Evolutionary conservation across 2,888 invertebrate genomes (phyloP), one percentile per base, ranked within the genome.

Genomic region (Neuroscelio doddi): DNA sequence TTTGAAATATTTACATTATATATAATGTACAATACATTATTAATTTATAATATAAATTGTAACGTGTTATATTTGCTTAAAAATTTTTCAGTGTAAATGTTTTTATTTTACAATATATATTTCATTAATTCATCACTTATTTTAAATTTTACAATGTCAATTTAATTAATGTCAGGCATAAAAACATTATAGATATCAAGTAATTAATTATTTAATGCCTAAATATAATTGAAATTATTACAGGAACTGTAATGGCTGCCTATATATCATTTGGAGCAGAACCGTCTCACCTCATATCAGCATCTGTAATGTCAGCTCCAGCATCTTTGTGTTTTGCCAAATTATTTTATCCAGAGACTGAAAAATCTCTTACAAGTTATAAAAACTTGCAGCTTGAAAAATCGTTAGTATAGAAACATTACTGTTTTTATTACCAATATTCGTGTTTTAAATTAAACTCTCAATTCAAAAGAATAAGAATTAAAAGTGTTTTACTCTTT

Each of bases 301-400:
- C 98, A 0, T 94, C 95, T 64, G 92, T 98, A 0, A 97, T 98
- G 97, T 95, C 97, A 0, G 97, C 98, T 0, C 98, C 98, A 0
- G 96, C 96, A 0, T 93, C 97, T 0, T 85, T 98, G 21, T 95
- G 95, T 74, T 93, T 90, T 78, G 90, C 96, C 8, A 98, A 98
- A 83, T 87, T 99, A 0, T 88, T 97, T 75, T 92, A 93, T 86
- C 98, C 98, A 0, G 98, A 98, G 87, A 94, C 93, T 0, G 92
- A 94, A 76, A 87, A 90, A 56, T 92, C 94, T 0, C 87, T 89
- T 67, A 93, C 95, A 0, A 90, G 90, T 0, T 89, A 91, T 0
- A 90, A 93, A 30, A 93, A 92, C 62, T 91, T 98, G 49, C 86
- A 90, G 70, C 85, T 93, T 1, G 88, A 90, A 27, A 86, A 89